These are phyloP conservation scores for Rhyacophila evoluta DNA, from an alignment of 2,888 invertebrate species.

Conservation along the genomic window DNA sequence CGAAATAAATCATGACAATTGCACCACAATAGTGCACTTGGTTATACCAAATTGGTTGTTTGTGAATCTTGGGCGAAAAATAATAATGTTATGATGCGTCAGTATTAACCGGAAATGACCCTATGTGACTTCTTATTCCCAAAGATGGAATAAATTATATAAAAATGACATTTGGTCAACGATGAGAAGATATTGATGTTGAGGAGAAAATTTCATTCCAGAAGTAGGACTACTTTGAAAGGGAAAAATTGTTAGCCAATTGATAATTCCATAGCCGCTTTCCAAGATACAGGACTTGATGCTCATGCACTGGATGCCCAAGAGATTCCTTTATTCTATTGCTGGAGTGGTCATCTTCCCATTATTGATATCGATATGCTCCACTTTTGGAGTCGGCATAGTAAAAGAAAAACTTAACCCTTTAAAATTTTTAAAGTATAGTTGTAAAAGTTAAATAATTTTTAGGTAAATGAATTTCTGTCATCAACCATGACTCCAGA, in stretches of 20 bases:
- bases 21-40: too few species aligned
- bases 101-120: too few species aligned
- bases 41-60: too few species aligned
- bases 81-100: too few species aligned
- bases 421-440: background rate
- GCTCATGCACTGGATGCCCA: background rate
- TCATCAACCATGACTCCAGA: constrained; percentile 59
- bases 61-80: too few species aligned
- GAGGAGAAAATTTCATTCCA: background rate
- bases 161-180: too few species aligned
- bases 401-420: background rate
- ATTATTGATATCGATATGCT: too few species aligned
- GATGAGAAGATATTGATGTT: background rate
- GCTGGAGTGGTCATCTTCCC: too few species aligned
- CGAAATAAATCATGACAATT: too few species aligned
- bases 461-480: constrained; percentile 66
- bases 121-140: too few species aligned
- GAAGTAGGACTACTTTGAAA: background rate
- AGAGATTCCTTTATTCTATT: background rate
- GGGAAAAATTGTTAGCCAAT: background rate
- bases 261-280: background rate
- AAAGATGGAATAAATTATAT: too few species aligned
- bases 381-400: background rate
- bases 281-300: background rate
- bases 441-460: constrained; percentile 26